Evolutionary conservation across 2,113 vertebrate genomes (phyloP), one percentile per base, ranked within the genome.

Genomic region (Trichomycterus rosablanca): DNA sequence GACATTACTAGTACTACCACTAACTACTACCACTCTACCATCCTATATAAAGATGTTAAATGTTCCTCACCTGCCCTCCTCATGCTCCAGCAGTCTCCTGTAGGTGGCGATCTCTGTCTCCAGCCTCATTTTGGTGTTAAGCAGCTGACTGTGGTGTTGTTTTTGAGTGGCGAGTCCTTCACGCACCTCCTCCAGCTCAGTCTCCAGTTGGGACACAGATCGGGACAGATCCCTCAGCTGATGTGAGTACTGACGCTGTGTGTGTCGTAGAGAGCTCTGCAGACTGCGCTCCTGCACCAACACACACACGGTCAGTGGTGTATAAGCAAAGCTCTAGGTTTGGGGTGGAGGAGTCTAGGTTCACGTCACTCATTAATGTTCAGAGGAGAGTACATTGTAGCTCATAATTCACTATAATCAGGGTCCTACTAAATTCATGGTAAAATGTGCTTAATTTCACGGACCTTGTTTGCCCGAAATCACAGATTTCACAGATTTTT

Each of bases 51-150:
- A n/a, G n/a, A n/a, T n/a, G n/a, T n/a, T n/a, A 28, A 14, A 3
- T 24, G 37, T 3, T 3, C 18, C 78, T 77, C 84, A 97, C 96
- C 95, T 94, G 85, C 82, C 89, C 80, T 99, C 95, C 55, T 97
- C 96, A 5, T 86, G 81, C 44, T 99, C 95, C 30, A 99, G 79
- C 32, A 99, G 87, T 18, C 76, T 88, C 37, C 96, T 87, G 7
- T 99, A 99, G 0, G 91, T 94, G 1, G 88, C 67, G n/a, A 99
- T 98, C 79, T 99, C 96, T 43, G 87, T 85, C 74, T 99, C 95
- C 74, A 99, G 87, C 63, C 86, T 91, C 92, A 97, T 94, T 76
- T 95, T 95, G 0, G 94, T 93, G 86, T 97, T 92, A 73, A 99
- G 91, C 43, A 99, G 89, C 72, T 86, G 80, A 67, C 87, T 79